Base-by-base conservation (phyloP, 1,140 invertebrate genomes). In the Panonychus citri region DNA sequence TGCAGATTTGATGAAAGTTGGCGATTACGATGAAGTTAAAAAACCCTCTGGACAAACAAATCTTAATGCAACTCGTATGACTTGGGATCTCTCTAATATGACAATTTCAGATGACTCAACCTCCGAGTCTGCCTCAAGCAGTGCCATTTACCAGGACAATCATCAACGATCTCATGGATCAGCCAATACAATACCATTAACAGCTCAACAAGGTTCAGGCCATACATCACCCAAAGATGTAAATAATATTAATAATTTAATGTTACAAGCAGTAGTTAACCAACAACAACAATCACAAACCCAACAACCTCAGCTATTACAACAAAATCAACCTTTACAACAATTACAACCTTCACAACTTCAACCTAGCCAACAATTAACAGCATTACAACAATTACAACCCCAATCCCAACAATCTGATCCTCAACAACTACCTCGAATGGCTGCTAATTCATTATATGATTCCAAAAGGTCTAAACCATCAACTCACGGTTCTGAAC, bases 1-100 rank as follows among this genome's bases (percentile, higher is more conserved):
- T 64, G 83, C 82, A 0, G 85, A 89, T 64, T 70, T 91, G 25
- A 85, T 90, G 75, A 85, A 85, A 66, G 79, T 87, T 2, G 83
- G 82, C 65, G 82, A 87, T 66, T 82, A 86, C 63, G 50, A 19
- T 42, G 34, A 24, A 12, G 39, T 26, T 12, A 21, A n/a, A 24
- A 37, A 48, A 42, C 40, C 53, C 15, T 25, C 12, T 30, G 28
- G 42, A 48, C 30, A 34, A 34, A 12, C 12, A 17, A 37, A 57
- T 17, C n/a, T 57, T 19, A 55, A 30, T 21, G 25, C 28, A 17
- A 34, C 24, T 54, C 27, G 54, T 50, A 62, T 60, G 26, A 84
- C 82, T 7, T 69, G 87, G 34, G 85, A 90, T 65, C 66, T 88
- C 0, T 85, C 82, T 3, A 85, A 83, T 65, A 63, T 65, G 61